Evolutionary conservation across 2,113 vertebrate genomes (phyloP).

Genomic region (Labeo rohita): DNA sequence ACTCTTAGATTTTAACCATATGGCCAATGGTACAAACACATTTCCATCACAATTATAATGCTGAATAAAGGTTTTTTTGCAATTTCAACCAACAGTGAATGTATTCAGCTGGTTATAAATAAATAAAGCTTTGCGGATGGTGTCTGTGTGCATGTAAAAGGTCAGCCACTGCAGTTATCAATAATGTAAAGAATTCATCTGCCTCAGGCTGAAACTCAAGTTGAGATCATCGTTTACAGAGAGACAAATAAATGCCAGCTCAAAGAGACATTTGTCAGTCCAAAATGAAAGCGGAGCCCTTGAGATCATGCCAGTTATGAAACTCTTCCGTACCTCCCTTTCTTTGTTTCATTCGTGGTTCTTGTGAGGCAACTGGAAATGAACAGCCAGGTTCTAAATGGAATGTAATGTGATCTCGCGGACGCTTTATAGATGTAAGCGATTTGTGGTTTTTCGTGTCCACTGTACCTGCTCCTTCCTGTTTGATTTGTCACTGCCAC

Average conservation of each 20-base stretch:
- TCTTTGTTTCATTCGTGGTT: not conserved
- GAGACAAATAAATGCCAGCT: constrained; percentile 57
- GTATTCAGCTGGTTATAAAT: constrained; percentile 49
- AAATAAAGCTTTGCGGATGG: constrained; percentile 52
- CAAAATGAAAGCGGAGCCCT: constrained; percentile 27
- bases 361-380: not conserved
- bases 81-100: constrained; percentile 24
- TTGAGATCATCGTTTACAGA: constrained; percentile 54
- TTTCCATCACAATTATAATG: not conserved
- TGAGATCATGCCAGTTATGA: constrained; percentile 15
- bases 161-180: constrained; percentile 57
- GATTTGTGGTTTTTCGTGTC: not conserved
- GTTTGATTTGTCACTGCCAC: not conserved
- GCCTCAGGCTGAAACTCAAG: constrained; percentile 46
- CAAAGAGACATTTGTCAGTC: constrained; percentile 33
- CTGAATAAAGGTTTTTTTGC: not conserved
- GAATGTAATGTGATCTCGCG: not conserved
- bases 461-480: not conserved
- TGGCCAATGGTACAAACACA: not conserved
- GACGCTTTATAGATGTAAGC: not conserved
- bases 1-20: not conserved
- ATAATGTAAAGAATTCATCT: constrained; percentile 57
- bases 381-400: not conserved
- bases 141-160: constrained; percentile 54
- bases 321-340: not conserved